Conservation (phyloP, 2,113 vertebrate genomes). For the Anseranas semipalmata region DNA sequence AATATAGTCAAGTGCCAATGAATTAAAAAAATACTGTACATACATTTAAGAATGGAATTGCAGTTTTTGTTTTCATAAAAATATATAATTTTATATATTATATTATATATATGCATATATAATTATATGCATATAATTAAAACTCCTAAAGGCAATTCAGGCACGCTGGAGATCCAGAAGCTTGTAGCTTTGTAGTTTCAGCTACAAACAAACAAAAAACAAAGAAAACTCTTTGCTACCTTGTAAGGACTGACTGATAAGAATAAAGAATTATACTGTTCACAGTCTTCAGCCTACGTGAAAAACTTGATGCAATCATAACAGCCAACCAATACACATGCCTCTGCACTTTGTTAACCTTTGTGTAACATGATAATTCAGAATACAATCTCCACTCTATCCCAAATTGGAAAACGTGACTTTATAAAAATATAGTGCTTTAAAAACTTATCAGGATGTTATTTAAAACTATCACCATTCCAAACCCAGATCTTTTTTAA, state of each 20-base stretch:
- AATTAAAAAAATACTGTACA: neutral
- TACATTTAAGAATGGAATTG: neutral
- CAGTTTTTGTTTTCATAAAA: neutral
- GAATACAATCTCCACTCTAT: neutral
- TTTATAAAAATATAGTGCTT: neutral
- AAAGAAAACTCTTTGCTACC: neutral
- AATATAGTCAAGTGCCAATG: neutral
- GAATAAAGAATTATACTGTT: neutral
- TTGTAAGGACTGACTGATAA: neutral
- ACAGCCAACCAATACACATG: neutral
- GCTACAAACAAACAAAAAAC: slow-evolving; percentile 5
- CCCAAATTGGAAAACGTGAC: neutral
- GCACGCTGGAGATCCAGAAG: neutral
- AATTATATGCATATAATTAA: neutral
- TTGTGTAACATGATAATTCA: neutral
- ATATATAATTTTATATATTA: neutral
- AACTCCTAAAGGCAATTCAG: neutral
- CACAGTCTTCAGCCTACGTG: neutral
- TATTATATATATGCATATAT: too few species aligned
- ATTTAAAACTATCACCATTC: neutral
- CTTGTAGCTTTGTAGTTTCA: neutral
- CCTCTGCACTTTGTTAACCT: neutral
- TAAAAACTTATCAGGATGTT: neutral
- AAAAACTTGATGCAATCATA: neutral
- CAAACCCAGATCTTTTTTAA: neutral